Base-by-base conservation (phyloP, 2,797 vertebrate genomes). In the Chaetophractus vellerosus region DNA sequence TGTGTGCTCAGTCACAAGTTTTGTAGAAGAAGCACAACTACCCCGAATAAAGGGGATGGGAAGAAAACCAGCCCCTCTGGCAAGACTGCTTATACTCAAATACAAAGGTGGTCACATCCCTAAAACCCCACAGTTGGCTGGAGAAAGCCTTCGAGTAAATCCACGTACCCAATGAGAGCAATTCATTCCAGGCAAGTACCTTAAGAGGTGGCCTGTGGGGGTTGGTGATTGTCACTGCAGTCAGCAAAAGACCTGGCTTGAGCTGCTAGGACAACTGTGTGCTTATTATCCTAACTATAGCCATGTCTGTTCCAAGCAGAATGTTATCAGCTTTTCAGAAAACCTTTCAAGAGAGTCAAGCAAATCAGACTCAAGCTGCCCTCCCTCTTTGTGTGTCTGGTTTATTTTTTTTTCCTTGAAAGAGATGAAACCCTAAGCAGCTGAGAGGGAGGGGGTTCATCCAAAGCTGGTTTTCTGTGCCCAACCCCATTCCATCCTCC, bases 31-130 rank as follows among this genome's bases (percentile, higher is more conserved):
- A 31, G 50, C 57, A 16, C 21, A 28, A 23, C 21, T 71, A 14
- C 5, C 12, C 45, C 24, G 26, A 63, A 69, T 52, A n/a, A 57
- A 23, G 31, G 18, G 33, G 33, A 9, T 9, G 23, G n/a, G 55
- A 26, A 11, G 16, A 81, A 19, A 76, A 66, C 64, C 86, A 88
- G 59, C 15, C 8, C 33, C 63, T 16, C 78, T 3, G 64, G 36
- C 33, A 61, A 19, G 64, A 68, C 71, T 57, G 48, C 50, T n/a
- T 5, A 61, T 14, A 36, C 31, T 52, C 91, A 69, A 28, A 36
- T 1, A n/a, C 11, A 0, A 16, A 36, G 59, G 19, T 9, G 28
- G 12, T 68, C 19, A 0, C 5, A 4, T 18, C 16, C n/a, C 8
- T 50, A 48, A 31, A 71, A 50, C 23, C 19, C 61, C 31, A 4